Percentiles rank a stretch among this genome's conserved stretches.
Conservation (phyloP, 2,113 vertebrate genomes). For the Rhizomys pruinosus region DNA sequence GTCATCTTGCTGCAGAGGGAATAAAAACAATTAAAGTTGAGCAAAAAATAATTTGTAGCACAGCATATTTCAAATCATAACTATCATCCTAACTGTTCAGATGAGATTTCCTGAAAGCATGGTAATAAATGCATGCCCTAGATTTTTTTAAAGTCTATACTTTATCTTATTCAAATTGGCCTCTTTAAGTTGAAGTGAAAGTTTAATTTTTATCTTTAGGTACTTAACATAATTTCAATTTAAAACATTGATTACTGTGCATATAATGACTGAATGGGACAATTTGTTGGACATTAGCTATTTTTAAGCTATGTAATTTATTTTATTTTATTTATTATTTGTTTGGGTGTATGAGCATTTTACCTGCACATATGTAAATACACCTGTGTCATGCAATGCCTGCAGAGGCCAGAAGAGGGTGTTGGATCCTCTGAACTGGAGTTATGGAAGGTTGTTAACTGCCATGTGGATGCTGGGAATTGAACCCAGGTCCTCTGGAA, state of each 20-base stretch:
- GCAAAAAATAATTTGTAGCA: constrained; percentile 74
- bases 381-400: too few relatives aligned
- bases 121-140: constrained; percentile 74
- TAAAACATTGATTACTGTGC: constrained; percentile 17
- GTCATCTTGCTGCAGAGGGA: constrained; percentile 76
- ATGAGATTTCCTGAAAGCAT: constrained; percentile 74
- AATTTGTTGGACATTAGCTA: constrained; percentile 36
- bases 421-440: too few relatives aligned
- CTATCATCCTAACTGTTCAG: constrained; percentile 64
- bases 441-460: too few relatives aligned
- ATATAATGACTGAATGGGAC: constrained; percentile 28
- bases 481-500: too few relatives aligned
- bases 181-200: constrained; percentile 66
- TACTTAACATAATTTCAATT: constrained; percentile 39
- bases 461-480: too few relatives aligned
- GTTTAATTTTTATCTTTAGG: constrained; percentile 60
- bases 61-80: constrained; percentile 78
- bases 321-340: too few relatives aligned
- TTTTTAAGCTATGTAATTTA: constrained; percentile 21
- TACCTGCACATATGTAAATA: too few relatives aligned
- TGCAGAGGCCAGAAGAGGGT: too few relatives aligned
- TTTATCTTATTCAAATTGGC: constrained; percentile 73
- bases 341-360: too few relatives aligned
- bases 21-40: constrained; percentile 79
- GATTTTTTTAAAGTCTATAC: constrained; percentile 66